Percentiles rank a stretch among this genome's conserved stretches.
These are phyloP conservation scores for Hoplodrina ambigua DNA, from an alignment of 2,888 invertebrate genomes.

Conservation along the genomic window DNA sequence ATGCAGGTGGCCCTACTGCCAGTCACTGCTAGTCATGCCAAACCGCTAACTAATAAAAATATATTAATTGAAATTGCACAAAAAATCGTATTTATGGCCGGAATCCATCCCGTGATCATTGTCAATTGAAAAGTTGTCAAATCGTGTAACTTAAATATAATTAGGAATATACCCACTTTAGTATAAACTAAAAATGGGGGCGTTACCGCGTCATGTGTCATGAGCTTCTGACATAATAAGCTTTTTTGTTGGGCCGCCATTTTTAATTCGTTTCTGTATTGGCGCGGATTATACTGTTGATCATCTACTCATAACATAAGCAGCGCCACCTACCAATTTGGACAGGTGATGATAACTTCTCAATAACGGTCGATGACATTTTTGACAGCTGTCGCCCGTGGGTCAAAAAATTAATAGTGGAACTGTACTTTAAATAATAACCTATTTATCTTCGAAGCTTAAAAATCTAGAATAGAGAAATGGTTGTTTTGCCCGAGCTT, in stretches of 20 bases:
- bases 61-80: neutral
- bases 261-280: too few relatives aligned
- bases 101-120: neutral
- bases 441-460: constrained; percentile 42
- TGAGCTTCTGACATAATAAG: too few relatives aligned
- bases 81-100: neutral
- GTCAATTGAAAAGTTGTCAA: constrained; percentile 8
- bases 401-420: neutral
- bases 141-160: neutral
- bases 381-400: neutral
- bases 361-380: too few relatives aligned
- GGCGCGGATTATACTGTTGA: neutral
- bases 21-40: neutral
- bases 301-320: neutral
- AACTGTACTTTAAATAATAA: constrained; percentile 7
- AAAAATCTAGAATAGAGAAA: constrained; percentile 59
- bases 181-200: neutral
- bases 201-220: too few relatives aligned
- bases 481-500: constrained; percentile 88
- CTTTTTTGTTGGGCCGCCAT: too few relatives aligned
- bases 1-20: neutral
- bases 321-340: constrained; percentile 2
- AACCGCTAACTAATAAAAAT: neutral
- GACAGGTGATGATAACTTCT: neutral
- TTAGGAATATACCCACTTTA: too few relatives aligned